Evolutionary conservation across 2,113 vertebrate genomes (phyloP).

Genomic region (Nothobranchius furzeri): DNA sequence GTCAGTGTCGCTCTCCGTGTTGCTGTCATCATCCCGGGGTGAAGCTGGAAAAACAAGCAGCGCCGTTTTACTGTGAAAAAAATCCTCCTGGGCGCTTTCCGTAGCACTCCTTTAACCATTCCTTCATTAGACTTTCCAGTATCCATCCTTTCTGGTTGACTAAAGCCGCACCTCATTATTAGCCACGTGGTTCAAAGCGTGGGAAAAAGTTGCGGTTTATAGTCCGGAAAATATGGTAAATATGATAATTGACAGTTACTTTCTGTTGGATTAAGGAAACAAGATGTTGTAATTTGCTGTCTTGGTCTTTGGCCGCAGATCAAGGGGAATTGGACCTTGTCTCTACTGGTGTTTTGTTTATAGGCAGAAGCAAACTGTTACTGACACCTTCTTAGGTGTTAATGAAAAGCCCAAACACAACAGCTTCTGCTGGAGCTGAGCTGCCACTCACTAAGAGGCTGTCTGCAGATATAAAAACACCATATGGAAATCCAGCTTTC

Average conservation of each 20-base stretch:
- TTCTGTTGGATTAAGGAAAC: constrained; percentile 7
- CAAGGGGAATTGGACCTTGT: constrained; percentile 31
- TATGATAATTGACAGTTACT: not conserved
- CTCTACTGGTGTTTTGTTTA: constrained; percentile 57
- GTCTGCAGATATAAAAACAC: constrained; percentile 20
- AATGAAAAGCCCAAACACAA: constrained; percentile 70
- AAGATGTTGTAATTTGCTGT: not conserved
- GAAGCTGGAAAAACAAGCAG: no score
- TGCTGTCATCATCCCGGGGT: no score
- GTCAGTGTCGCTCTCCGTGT: no score
- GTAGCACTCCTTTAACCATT: no score
- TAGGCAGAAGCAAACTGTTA: constrained; percentile 54
- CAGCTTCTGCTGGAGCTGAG: constrained; percentile 48
- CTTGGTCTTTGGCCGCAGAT: constrained; percentile 6
- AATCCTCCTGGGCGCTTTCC: no score
- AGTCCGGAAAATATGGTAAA: no score
- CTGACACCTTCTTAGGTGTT: constrained; percentile 70
- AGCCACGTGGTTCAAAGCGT: no score
- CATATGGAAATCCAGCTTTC: constrained; percentile 28
- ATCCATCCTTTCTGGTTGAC: no score
- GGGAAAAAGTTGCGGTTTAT: no score
- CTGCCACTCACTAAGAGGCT: constrained; percentile 33
- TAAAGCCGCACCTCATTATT: no score
- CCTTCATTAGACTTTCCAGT: no score
- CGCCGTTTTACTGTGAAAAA: no score